These are phyloP conservation scores for Orchesellides sinensis DNA, from an alignment of 2,888 invertebrate genomes.

Conservation along the genomic window DNA sequence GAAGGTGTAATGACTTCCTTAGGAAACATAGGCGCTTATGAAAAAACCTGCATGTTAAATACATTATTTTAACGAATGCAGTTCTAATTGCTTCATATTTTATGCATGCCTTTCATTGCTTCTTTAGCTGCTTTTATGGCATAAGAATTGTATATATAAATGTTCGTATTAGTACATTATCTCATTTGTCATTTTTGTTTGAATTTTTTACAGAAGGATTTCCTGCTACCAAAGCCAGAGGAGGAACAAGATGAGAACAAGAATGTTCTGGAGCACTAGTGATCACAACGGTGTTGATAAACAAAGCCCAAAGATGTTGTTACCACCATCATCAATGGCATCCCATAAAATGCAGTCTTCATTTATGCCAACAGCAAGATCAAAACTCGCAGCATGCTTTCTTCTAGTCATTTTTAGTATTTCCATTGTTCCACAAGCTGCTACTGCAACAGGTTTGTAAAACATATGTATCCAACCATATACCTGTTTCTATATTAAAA, in stretches of 20 bases:
- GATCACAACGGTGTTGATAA: too few relatives aligned
- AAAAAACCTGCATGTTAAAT: too few relatives aligned
- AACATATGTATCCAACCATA: too few relatives aligned
- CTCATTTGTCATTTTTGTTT: not conserved
- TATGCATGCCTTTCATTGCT: not conserved
- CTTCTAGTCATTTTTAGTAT: conserved; percentile 54
- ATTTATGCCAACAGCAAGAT: conserved; percentile 10
- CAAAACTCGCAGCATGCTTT: conserved; percentile 3
- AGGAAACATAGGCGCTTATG: too few relatives aligned
- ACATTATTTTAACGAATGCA: not conserved
- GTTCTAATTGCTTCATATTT: not conserved
- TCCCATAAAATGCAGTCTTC: conserved; percentile 14
- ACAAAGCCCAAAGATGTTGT: conserved; percentile 2
- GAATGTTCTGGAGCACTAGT: conserved; percentile 14
- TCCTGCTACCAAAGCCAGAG: conserved; percentile 30
- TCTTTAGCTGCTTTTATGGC: not conserved
- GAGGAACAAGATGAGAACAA: conserved; percentile 7
- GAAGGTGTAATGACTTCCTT: too few relatives aligned
- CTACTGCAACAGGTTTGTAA: conserved; percentile 35
- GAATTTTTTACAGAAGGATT: conserved; percentile 24
- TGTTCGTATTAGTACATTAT: not conserved
- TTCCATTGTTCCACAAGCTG: conserved; percentile 37
- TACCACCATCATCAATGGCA: too few relatives aligned
- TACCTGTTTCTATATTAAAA: too few relatives aligned
- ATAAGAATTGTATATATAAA: not conserved